Evolutionary conservation across 2,888 invertebrate species (phyloP).

Genomic region (Nymphalis urticae): DNA sequence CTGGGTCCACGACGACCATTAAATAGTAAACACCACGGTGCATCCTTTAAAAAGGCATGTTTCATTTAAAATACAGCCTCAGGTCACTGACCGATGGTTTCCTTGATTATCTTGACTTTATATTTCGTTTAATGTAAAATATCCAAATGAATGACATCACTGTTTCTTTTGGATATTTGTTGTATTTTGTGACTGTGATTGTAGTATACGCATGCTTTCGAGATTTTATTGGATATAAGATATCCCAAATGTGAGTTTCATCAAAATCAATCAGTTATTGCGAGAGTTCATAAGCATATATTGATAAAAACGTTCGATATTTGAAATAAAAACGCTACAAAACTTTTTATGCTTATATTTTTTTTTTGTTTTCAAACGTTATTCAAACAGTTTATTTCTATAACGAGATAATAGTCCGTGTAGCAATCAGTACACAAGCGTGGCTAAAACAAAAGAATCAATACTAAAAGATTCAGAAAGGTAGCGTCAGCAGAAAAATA

Average conservation of each 20-base stretch:
- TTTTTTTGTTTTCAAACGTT: neutral
- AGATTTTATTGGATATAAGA: no score
- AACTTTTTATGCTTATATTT: neutral
- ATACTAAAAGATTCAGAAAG: constrained; percentile 32
- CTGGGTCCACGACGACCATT: neutral
- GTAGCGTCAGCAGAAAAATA: constrained; percentile 24
- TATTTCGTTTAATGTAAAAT: neutral
- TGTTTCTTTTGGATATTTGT: neutral
- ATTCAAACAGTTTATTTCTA: neutral
- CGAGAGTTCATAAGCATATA: no score
- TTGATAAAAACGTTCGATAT: no score
- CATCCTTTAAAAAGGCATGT: neutral
- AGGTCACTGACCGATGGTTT: constrained; percentile 7
- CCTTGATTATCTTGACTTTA: neutral
- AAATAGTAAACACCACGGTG: neutral
- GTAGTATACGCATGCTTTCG: no score
- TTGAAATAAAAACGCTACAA: neutral
- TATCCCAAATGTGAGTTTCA: no score
- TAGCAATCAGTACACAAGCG: constrained; percentile 18
- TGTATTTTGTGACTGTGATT: neutral
- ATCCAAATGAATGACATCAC: neutral
- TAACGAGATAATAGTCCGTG: constrained; percentile 26
- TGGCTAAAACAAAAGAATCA: constrained; percentile 35
- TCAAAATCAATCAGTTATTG: no score
- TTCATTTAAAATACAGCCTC: constrained; percentile 6